phyloP scores from a whole-genome alignment of 2,888 invertebrate genomes.

The Chrysomela aeneicollis region DNA sequence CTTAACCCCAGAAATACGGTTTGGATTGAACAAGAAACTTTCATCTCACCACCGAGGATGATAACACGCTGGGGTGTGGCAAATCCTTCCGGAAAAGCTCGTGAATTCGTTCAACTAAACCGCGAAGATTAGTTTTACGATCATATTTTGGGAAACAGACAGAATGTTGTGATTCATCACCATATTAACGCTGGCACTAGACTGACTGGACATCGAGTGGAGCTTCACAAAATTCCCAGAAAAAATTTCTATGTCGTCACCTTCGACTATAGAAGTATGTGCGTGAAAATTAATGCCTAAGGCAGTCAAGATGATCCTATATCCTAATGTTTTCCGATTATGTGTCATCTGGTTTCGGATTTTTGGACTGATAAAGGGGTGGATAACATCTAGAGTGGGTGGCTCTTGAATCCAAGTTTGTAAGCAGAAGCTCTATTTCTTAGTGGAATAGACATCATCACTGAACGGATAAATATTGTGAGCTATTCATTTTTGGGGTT shows the following conservation, averaged over 20 bases:
- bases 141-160: conserved; percentile 60
- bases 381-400: too few species aligned
- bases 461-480: not conserved
- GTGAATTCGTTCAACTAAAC: conserved; percentile 61
- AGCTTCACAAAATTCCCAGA: conserved; percentile 78
- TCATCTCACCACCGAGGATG: conserved; percentile 66
- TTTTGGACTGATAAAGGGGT: too few species aligned
- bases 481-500: conserved; percentile 65
- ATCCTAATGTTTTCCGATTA: too few species aligned
- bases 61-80: conserved; percentile 72
- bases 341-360: too few species aligned
- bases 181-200: conserved; percentile 57
- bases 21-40: conserved; percentile 73
- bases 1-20: conserved; percentile 66
- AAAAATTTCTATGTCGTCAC: conserved; percentile 59
- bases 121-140: conserved; percentile 62
- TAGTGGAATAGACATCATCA: not conserved
- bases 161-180: conserved; percentile 58
- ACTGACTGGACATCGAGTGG: conserved; percentile 65
- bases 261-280: conserved; percentile 57
- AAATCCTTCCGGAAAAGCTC: conserved; percentile 75
- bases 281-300: too few species aligned
- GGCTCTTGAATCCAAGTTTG: not conserved
- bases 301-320: not conserved
- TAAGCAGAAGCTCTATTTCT: not conserved